Evolutionary conservation across 2,888 invertebrate genomes (phyloP).

Genomic region (Stenodema calcarata): DNA sequence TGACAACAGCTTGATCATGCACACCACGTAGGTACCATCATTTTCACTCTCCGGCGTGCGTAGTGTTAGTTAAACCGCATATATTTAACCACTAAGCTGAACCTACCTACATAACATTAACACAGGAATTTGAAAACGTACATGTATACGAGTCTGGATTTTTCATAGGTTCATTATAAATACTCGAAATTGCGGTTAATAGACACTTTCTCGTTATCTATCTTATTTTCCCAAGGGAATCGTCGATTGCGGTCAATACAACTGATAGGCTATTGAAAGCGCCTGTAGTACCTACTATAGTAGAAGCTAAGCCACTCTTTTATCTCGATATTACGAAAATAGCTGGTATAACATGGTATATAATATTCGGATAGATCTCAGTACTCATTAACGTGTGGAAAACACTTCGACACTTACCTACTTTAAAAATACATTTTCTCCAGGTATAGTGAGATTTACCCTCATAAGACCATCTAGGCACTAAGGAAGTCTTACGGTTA

Average conservation of each 20-base stretch:
- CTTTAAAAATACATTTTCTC: background rate
- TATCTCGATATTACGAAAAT: background rate
- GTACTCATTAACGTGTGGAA: background rate
- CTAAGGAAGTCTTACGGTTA: slow-evolving; percentile 8
- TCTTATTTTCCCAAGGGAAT: no score
- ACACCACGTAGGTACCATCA: no score
- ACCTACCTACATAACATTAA: no score
- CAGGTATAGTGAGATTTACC: background rate
- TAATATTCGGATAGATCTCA: background rate
- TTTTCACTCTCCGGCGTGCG: no score
- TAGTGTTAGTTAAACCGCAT: no score
- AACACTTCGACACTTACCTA: background rate
- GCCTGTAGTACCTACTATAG: background rate
- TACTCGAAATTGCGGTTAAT: background rate
- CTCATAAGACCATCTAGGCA: background rate
- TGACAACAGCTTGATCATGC: no score
- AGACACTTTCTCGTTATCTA: no score
- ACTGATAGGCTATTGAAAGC: background rate
- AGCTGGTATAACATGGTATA: background rate
- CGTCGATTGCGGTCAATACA: background rate
- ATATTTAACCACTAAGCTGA: no score
- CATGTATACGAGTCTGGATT: background rate
- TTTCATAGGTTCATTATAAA: background rate
- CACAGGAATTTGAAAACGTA: no score
- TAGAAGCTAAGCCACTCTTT: background rate